Evolutionary conservation across 2,797 vertebrate genomes (phyloP), one percentile per base, ranked within the genome.

Genomic region (Harpagifer antarcticus): DNA sequence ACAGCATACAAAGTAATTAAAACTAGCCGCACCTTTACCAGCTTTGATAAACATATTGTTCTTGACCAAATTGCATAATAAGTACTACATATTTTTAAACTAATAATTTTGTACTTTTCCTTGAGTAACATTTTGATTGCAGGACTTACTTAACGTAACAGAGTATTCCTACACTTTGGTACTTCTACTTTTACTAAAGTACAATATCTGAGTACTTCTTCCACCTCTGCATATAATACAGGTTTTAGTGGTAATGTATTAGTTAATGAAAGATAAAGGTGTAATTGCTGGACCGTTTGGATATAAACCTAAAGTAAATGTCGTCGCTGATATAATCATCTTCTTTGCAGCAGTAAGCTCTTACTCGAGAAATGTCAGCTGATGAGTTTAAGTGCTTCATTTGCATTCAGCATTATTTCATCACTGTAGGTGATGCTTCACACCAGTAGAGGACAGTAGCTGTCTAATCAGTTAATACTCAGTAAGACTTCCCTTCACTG

Each of bases 391-490:
- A 85, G 73, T 62, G 59, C 64, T 60, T 79, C 27, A 75, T 81
- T 81, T 86, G 52, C 66, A 82, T 69, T 64, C 42, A 62, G 71
- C 9, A 56, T 68, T 0, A 17, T 76, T 86, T 79, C 13, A 31
- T 61, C 9, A 6, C 27, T 91, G 89, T 42, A 89, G 78, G 86
- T 70, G 20, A 52, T 40, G 60, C 55, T 79, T 81, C 31, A 42
- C 31, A 67, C 89, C 91, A 86, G 83, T n/a, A 89, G 91, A 88
- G 86, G 86, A 42, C 89, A 83, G 83, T 61, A 85, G 54, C 66
- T 64, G 63, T 78, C 76, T 72, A 45, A 76, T 73, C 31, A 64
- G 16, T 40, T 44, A 20, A 1, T n/a, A 13, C 19, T 42, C 8
- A 53, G 31, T 17, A 54, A 45, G 42, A 27, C 44, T 17, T 69